Percentiles rank a stretch among this genome's conserved stretches.
Conservation (phyloP, 2,797 vertebrate species). For the Takifugu ocellatus region DNA sequence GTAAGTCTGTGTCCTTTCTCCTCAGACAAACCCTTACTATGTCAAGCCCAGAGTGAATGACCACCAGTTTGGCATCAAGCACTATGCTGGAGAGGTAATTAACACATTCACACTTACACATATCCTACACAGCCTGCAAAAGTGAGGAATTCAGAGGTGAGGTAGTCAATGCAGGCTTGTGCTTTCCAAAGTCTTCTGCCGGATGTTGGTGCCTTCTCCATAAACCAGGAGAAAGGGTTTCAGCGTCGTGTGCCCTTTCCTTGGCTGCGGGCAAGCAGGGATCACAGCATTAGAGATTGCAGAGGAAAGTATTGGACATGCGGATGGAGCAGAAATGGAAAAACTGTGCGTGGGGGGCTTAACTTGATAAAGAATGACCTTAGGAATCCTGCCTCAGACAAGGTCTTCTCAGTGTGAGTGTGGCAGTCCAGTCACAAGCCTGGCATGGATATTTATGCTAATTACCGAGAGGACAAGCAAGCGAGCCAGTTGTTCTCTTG, state of each 20-base stretch:
- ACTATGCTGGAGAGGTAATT: conserved; percentile 91
- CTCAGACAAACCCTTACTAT: conserved; percentile 87
- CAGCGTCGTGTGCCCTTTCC: conserved; percentile 19
- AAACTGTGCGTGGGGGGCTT: conserved; percentile 24
- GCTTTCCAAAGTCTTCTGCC: conserved; percentile 29
- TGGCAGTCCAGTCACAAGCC: conserved; percentile 62
- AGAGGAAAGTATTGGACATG: conserved; percentile 12
- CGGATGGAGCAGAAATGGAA: conserved; percentile 8
- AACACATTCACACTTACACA: conserved; percentile 20
- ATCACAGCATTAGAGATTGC: conserved; percentile 20
- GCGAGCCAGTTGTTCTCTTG: conserved; percentile 44
- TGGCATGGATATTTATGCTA: conserved; percentile 62
- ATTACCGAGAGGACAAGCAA: conserved; percentile 53
- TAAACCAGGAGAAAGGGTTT: background rate
- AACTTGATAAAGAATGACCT: conserved; percentile 58
- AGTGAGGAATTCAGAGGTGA: conserved; percentile 19
- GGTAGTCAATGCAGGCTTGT: conserved; percentile 20
- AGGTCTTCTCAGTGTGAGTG: conserved; percentile 64
- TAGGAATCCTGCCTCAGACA: conserved; percentile 53
- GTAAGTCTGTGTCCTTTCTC: conserved; percentile 22
- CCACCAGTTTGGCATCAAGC: conserved; percentile 92
- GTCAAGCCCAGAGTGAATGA: conserved; percentile 89
- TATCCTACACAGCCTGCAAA: conserved; percentile 1
- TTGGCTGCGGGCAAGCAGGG: conserved; percentile 16
- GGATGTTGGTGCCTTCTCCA: too few relatives aligned